Percentiles rank a stretch among this genome's conserved stretches.
Evolutionary conservation across 2,113 vertebrate genomes (phyloP).

Genomic region (Orycteropus afer): DNA sequence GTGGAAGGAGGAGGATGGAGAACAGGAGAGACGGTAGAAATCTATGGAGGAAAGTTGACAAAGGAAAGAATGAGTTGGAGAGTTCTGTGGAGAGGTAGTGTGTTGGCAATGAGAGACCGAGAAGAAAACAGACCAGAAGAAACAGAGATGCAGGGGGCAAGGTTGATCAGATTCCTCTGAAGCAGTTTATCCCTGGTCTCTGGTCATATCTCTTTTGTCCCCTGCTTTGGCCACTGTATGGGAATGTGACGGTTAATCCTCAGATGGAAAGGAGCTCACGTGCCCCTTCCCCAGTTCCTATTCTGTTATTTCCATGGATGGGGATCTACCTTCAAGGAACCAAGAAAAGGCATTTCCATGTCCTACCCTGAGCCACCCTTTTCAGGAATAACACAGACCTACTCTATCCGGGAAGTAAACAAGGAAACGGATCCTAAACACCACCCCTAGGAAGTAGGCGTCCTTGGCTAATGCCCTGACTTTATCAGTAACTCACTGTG

Average conservation of each 20-base stretch:
- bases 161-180: not conserved
- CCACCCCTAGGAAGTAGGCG: not conserved
- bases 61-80: not conserved
- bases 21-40: not conserved
- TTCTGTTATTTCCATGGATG: not conserved
- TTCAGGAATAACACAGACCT: not conserved
- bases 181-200: not conserved
- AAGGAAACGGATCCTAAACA: not conserved
- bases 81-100: constrained; percentile 4
- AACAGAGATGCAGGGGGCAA: not conserved
- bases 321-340: not conserved
- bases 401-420: not conserved
- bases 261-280: not conserved
- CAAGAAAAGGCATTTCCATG: not conserved
- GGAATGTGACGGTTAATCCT: not conserved
- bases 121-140: not conserved
- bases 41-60: not conserved
- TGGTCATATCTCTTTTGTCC: not conserved
- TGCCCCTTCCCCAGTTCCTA: not conserved
- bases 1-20: not conserved
- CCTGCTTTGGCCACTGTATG: not conserved
- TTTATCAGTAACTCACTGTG: not conserved
- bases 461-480: not conserved
- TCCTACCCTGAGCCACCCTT: not conserved
- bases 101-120: not conserved